Evolutionary conservation across 2,888 invertebrate species (phyloP), one percentile per base, ranked within the genome.

Genomic region (Dolomedes plantarius): DNA sequence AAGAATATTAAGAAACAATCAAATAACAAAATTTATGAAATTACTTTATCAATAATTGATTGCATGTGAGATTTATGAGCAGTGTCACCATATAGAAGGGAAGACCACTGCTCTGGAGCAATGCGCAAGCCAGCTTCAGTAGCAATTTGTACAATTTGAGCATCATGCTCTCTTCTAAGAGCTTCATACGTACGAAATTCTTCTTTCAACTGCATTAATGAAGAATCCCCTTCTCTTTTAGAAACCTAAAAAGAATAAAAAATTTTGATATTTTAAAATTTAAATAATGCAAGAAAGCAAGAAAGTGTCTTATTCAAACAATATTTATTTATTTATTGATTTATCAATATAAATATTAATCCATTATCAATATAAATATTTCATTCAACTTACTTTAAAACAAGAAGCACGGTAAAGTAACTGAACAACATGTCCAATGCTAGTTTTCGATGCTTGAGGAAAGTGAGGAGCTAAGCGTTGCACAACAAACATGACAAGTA

Each of bases 391-490:
- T 91, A 96, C 98, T 94, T 98, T 98, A 92, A 99, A 99, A 92
- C 99, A 99, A 88, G 98, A 98, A 71, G 99, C 99, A 89, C 99
- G 94, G 91, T 99, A 99, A 31, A 99, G 93, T 74, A 99, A 94
- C 92, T 99, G 99, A 78, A 99, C 98, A 65, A 99, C 99, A 92
- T 99, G 99, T 13, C 99, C 99, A 91, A 99, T 98, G 91, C 98
- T 98, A 36, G 99, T 99, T 93, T 99, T 99, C 27, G 98, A 98
- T 82, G 98, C 98, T 89, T 97, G 97, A 0, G 97, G 96, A 92
- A 96, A 97, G 91, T 98, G 97, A 67, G 98, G 97, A 91, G 97
- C 96, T 89, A 99, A 93, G 90, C 97, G 94, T 92, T 99, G 98
- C 87, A 99, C 98, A 67, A 99, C 98, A 93, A 98, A 99, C 96